Percentiles rank a stretch among this genome's conserved stretches.
Conservation (phyloP, 2,888 invertebrate genomes). For the Nephrotoma appendiculata region DNA sequence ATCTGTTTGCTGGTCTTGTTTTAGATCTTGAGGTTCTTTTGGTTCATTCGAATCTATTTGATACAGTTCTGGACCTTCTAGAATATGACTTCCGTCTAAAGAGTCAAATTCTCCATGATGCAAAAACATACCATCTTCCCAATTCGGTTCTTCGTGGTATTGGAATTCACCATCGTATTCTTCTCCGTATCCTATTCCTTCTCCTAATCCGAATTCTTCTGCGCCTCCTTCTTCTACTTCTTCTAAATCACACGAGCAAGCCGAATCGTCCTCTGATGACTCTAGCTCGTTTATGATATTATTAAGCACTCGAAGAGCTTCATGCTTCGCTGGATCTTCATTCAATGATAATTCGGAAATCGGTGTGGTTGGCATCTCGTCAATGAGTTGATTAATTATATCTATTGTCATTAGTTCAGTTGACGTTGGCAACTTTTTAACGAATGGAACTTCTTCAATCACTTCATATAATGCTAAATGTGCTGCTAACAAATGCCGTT, state of each 20-base stretch:
- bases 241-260: neutral
- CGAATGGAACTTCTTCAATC: constrained; percentile 13
- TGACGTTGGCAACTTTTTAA: neutral
- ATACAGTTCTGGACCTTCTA: too few relatives aligned
- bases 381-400: neutral
- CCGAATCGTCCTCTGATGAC: neutral
- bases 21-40: too few relatives aligned
- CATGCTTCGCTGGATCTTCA: constrained; percentile 12
- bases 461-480: constrained; percentile 29
- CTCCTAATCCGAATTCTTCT: too few relatives aligned
- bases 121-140: too few relatives aligned
- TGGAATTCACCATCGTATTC: too few relatives aligned
- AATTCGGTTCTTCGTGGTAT: too few relatives aligned
- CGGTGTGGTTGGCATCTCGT: neutral
- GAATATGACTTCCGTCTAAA: too few relatives aligned
- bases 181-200: too few relatives aligned
- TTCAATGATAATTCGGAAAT: constrained; percentile 3
- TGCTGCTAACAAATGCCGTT: constrained; percentile 27
- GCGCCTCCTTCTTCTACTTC: too few relatives aligned
- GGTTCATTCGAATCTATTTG: too few relatives aligned
- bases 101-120: too few relatives aligned
- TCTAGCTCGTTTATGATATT: constrained; percentile 17
- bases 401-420: neutral
- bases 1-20: too few relatives aligned
- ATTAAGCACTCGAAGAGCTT: constrained; percentile 20